Evolutionary conservation across 2,113 vertebrate genomes (phyloP).

Genomic region (Phrynocephalus versicolor): DNA sequence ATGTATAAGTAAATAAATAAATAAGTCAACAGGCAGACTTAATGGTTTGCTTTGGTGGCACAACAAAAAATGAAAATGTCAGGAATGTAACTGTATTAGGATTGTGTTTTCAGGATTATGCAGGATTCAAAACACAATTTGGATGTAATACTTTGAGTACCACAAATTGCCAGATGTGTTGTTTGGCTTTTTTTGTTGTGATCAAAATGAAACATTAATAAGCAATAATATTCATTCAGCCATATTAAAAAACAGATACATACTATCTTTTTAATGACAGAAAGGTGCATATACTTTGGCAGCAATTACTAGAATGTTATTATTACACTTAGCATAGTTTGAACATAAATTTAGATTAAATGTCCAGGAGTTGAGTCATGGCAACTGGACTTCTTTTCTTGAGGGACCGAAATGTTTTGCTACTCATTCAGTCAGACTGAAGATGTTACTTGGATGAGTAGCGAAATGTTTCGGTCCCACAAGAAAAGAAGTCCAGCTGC

Average conservation of each 20-base stretch:
- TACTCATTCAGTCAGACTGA: too few relatives aligned
- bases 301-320: neutral
- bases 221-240: neutral
- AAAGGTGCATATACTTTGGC: neutral
- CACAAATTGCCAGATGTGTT: neutral
- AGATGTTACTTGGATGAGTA: too few relatives aligned
- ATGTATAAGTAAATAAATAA: constrained; percentile 33
- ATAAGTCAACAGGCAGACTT: neutral
- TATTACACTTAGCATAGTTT: neutral
- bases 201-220: neutral
- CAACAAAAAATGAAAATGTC: neutral
- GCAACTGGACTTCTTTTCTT: too few relatives aligned
- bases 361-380: too few relatives aligned
- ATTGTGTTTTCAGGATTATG: constrained; percentile 2
- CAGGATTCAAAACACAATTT: neutral
- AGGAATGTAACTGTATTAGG: neutral
- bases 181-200: neutral
- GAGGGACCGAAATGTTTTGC: too few relatives aligned
- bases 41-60: neutral
- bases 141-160: neutral
- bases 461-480: too few relatives aligned
- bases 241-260: neutral
- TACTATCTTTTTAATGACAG: neutral
- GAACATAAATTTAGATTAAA: neutral
- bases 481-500: too few relatives aligned